Base-by-base conservation (phyloP, 2,113 vertebrate genomes). In the Ivindomyrus marchei region DNA sequence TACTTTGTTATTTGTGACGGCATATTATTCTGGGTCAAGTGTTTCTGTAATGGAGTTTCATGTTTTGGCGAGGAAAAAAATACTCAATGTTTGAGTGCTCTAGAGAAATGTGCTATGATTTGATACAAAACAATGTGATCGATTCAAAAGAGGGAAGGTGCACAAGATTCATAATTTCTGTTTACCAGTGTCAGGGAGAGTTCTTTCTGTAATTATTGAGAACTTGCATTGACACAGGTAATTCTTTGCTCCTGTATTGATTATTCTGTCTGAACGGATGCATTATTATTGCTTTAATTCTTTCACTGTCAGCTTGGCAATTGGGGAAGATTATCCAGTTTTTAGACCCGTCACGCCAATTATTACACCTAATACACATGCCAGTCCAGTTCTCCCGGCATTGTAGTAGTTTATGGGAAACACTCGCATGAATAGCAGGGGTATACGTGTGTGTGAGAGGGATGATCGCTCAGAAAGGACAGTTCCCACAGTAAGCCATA, bases 351-450 rank as follows among this genome's bases (percentile, higher is more conserved):
- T 86, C n/a, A 86, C 47, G 4, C 84, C 74, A 80, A 80, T 80
- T 80, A 80, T 39, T 80, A 80, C 13, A 80, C 31, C 74, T 80
- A 17, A 80, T 80, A 80, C 74, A 80, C 17, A 42, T 80, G 74
- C 47, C 84, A 47, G 19, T 86, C 45, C 84, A 50, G 84, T 85
- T 85, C 83, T 45, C 24, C 42, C 24, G 42, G 42, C 45, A 85
- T 45, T 86, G 45, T 86, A 11, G 45, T 86, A 15, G 45, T 49
- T 86, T 86, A 86, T 86, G 84, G 84, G 84, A 86, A 86, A 86
- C 46, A 49, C 24, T 50, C 9, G 24, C 46, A 49, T 47, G 84
- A 86, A 86, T 86, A 47, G 47, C 45, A 24, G 45, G 21, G 74
- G 36, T 17, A 47, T 86, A 27, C 3, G 47, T 47, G 36, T 39